Evolutionary conservation across 2,797 vertebrate species (phyloP).

Genomic region (Dryobates pubescens): DNA sequence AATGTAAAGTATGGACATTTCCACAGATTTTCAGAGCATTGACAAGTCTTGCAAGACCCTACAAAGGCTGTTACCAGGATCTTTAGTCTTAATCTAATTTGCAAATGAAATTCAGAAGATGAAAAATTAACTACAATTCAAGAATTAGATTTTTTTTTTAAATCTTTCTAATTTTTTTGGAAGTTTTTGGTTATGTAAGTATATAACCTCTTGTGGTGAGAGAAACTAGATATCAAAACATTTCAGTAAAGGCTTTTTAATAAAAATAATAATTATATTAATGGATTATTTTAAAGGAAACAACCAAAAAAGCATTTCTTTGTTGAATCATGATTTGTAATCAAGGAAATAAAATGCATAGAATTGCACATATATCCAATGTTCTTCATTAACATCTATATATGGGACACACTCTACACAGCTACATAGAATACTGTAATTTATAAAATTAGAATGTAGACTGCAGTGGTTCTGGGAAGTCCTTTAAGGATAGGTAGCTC

Average conservation of each 20-base stretch:
- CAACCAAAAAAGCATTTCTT: rapidly evolving
- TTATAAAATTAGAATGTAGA: not conserved
- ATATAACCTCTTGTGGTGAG: not conserved
- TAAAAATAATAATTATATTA: not conserved
- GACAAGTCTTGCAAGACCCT: not conserved
- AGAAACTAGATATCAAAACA: not conserved
- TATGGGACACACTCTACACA: not conserved
- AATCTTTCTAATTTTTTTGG: not conserved
- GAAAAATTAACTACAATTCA: not conserved
- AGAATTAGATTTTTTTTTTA: not conserved
- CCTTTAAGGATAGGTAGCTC: not conserved
- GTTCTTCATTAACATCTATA: not conserved
- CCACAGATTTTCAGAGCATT: not conserved
- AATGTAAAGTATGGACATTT: not conserved
- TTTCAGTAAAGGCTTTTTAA: not conserved
- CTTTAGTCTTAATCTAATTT: not conserved
- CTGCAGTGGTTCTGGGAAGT: not conserved
- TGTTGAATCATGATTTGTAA: not conserved
- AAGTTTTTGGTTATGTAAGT: not conserved
- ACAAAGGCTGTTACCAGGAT: not conserved
- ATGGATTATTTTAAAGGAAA: not conserved
- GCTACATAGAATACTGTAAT: not conserved
- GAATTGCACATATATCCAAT: not conserved
- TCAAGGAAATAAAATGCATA: not conserved
- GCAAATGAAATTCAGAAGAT: not conserved